Percentiles rank a stretch among this genome's conserved stretches.
phyloP scores from a whole-genome alignment of 1,140 invertebrate genomes.

The Solenopsis fugax region DNA sequence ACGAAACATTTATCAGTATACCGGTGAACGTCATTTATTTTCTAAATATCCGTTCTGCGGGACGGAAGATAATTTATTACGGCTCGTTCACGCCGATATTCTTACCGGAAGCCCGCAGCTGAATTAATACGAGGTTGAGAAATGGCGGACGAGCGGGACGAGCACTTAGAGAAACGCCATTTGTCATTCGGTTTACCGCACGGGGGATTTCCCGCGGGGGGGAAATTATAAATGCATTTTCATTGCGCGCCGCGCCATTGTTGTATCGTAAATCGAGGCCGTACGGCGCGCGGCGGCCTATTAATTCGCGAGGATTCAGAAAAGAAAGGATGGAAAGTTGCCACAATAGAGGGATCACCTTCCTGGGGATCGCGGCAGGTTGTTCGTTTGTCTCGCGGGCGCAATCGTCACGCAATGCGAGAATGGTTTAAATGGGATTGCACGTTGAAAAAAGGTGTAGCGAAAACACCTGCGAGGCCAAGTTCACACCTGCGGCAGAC shows the following conservation, averaged over 20 bases:
- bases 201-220: constrained; percentile 24
- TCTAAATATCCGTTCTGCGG: constrained; percentile 40
- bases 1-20: constrained; percentile 16
- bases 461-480: constrained; percentile 8
- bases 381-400: constrained; percentile 19
- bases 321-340: constrained; percentile 59
- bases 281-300: constrained; percentile 17
- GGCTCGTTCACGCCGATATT: not conserved
- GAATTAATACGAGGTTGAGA: constrained; percentile 46
- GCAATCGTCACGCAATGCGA: constrained; percentile 41
- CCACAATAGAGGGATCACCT: not conserved
- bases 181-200: constrained; percentile 36
- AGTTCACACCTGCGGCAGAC: not conserved
- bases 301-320: constrained; percentile 55
- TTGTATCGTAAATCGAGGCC: constrained; percentile 65
- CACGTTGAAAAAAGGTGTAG: constrained; percentile 3
- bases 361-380: not conserved
- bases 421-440: constrained; percentile 27
- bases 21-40: constrained; percentile 12
- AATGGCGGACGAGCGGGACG: constrained; percentile 3
- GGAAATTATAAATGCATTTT: constrained; percentile 56
- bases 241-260: constrained; percentile 60
- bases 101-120: constrained; percentile 43
- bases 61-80: constrained; percentile 40
- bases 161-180: constrained; percentile 39